Evolutionary conservation across 2,113 vertebrate species (phyloP), one percentile per base, ranked within the genome.

Genomic region (Ictalurus furcatus): DNA sequence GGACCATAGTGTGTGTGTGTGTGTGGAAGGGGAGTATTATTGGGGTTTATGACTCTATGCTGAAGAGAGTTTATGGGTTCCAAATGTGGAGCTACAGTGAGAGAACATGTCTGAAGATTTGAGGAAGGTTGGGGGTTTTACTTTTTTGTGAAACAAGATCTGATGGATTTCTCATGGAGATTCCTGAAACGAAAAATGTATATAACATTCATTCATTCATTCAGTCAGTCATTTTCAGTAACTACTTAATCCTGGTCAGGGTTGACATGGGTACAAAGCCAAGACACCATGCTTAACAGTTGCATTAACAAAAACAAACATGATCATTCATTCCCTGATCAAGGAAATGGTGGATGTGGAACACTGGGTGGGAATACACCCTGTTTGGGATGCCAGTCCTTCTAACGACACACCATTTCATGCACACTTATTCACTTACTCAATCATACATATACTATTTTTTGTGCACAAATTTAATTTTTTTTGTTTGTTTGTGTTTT

Each of bases 21-120:
- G 4, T 5, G 4, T 1, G 0, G 5, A 40, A 21, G 16, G 28
- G 44, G 44, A 48, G 44, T 48, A 7, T 48, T 48, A 7, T 48
- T 25, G 25, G 7, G 56, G 28, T 82, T 84, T 76, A 84, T 63
- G 69, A 44, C 21, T 8, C 25, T n/a, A 6, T 84, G 69, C 3
- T 44, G 21, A 63, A 84, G 69, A 61, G 3, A 19, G 34, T 61
- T 84, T 88, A 88, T 84, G 61, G 87, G 69, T 88, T 84, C 81
- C 81, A 88, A 84, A 88, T 88, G 80, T 84, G 37, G 71, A 40
- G 34, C 54, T n/a, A 0, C 25, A 69, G 7, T 1, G 28, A 21
- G 11, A 14, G 13, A 30, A 23, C 2, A 21, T 30, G 40, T 25
- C 25, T 74, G 67, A 59, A 37, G 63, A 28, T 87, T 69, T 54